Evolutionary conservation across 2,113 vertebrate species (phyloP).

Genomic region (Donacobius atricapilla): DNA sequence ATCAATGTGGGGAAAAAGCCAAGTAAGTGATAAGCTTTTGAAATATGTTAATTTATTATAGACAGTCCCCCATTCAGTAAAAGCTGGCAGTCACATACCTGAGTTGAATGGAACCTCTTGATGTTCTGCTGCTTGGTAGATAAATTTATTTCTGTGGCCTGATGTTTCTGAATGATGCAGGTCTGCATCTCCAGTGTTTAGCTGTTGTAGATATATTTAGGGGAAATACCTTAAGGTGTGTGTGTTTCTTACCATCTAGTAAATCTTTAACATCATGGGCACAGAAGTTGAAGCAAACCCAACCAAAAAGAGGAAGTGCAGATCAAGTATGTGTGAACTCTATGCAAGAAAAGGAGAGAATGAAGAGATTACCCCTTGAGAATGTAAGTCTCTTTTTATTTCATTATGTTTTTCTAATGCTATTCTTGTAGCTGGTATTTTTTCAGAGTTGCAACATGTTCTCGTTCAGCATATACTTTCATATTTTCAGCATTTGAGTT

Average conservation of each 20-base stretch:
- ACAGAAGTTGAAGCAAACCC: conserved; percentile 82
- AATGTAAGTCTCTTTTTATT: conserved; percentile 50
- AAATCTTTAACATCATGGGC: conserved; percentile 91
- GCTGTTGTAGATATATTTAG: background rate
- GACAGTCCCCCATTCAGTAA: background rate
- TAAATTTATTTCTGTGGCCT: background rate
- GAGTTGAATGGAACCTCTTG: background rate
- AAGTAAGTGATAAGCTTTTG: background rate
- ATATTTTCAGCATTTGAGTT: background rate
- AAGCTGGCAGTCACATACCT: background rate
- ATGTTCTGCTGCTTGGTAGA: background rate
- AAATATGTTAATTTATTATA: background rate
- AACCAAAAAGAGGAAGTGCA: conserved; percentile 68
- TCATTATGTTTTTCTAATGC: background rate
- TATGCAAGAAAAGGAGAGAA: conserved; percentile 27
- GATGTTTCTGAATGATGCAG: background rate
- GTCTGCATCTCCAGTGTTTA: background rate
- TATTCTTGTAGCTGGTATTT: background rate
- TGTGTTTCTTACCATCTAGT: conserved; percentile 44
- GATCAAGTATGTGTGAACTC: conserved; percentile 24
- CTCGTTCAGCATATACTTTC: background rate
- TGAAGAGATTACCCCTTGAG: background rate
- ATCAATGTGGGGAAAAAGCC: too few species aligned
- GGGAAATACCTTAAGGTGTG: background rate
- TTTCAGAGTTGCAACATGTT: background rate